Percentiles rank a stretch among this genome's conserved stretches.
Conservation (phyloP, 1,140 invertebrate species). For the Drosophila bocqueti region DNA sequence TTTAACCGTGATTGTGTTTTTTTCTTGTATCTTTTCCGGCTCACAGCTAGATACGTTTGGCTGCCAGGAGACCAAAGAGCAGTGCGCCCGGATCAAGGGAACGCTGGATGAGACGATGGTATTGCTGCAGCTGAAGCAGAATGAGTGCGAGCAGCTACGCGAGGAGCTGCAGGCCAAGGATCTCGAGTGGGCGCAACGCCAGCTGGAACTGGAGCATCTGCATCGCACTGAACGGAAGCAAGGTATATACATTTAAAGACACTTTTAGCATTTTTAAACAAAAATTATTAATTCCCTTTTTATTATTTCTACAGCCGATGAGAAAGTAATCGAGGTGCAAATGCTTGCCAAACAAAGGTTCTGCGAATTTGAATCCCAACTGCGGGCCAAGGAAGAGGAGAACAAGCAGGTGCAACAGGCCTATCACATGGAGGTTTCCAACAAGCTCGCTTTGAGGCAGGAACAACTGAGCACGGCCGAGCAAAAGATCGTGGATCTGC, state of each 20-base stretch:
- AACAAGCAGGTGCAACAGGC: conserved; percentile 61
- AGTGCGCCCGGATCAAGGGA: conserved; percentile 79
- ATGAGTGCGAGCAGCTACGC: conserved; percentile 86
- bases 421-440: conserved; percentile 62
- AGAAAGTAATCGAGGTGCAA: conserved; percentile 70
- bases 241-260: conserved; percentile 45
- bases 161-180: conserved; percentile 86
- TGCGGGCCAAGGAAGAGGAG: conserved; percentile 63
- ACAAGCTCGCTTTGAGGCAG: conserved; percentile 65
- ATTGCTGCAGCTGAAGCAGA: conserved; percentile 86
- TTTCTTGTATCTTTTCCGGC: conserved; percentile 29
- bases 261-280: background rate
- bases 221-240: conserved; percentile 73
- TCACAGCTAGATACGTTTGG: conserved; percentile 88
- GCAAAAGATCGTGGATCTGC: conserved; percentile 71
- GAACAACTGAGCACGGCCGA: conserved; percentile 56
- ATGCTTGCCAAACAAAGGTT: conserved; percentile 70
- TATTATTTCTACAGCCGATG: conserved; percentile 49
- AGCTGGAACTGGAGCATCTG: conserved; percentile 65
- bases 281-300: background rate
- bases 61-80: conserved; percentile 86
- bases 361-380: conserved; percentile 62
- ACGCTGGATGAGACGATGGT: conserved; percentile 85
- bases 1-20: conserved; percentile 17
- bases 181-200: conserved; percentile 62